Evolutionary conservation across 2,113 vertebrate species (phyloP).

Genomic region (Setophaga petechia): DNA sequence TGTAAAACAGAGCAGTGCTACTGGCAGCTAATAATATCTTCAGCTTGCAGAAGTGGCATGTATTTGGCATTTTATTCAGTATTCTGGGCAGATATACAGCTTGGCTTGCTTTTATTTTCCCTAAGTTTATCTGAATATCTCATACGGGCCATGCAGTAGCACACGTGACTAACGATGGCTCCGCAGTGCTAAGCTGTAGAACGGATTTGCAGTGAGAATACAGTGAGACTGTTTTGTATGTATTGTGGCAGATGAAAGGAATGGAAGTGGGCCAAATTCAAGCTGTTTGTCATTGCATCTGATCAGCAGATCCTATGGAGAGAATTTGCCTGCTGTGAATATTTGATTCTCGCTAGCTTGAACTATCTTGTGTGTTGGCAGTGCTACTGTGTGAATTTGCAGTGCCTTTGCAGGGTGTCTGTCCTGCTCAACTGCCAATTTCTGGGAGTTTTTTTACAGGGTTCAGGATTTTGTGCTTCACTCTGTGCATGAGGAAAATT

Average conservation of each 20-base stretch:
- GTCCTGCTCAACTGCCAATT: background rate
- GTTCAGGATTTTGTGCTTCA: background rate
- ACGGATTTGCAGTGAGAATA: background rate
- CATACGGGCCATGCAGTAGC: background rate
- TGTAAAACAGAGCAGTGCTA: background rate
- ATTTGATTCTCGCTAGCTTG: slow-evolving; percentile 31
- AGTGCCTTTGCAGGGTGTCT: slow-evolving; percentile 46
- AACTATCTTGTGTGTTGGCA: slow-evolving; percentile 4
- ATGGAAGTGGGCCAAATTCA: slow-evolving; percentile 40
- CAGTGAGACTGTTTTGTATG: slow-evolving; percentile 37
- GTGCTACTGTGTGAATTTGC: background rate
- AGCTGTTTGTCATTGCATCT: slow-evolving; percentile 49
- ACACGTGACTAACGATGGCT: slow-evolving; percentile 35
- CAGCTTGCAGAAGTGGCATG: background rate
- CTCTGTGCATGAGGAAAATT: background rate
- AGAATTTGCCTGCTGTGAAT: slow-evolving; percentile 68
- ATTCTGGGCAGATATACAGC: background rate
- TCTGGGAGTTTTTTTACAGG: rapidly evolving
- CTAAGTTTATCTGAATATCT: slow-evolving; percentile 54
- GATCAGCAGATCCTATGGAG: slow-evolving; percentile 68
- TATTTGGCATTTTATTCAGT: background rate
- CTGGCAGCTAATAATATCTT: slow-evolving; percentile 37
- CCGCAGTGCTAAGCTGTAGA: slow-evolving; percentile 16
- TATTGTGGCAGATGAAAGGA: slow-evolving; percentile 23
- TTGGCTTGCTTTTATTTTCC: slow-evolving; percentile 50